Conservation (phyloP, 2,888 invertebrate species). For the Parnassius mnemosyne region DNA sequence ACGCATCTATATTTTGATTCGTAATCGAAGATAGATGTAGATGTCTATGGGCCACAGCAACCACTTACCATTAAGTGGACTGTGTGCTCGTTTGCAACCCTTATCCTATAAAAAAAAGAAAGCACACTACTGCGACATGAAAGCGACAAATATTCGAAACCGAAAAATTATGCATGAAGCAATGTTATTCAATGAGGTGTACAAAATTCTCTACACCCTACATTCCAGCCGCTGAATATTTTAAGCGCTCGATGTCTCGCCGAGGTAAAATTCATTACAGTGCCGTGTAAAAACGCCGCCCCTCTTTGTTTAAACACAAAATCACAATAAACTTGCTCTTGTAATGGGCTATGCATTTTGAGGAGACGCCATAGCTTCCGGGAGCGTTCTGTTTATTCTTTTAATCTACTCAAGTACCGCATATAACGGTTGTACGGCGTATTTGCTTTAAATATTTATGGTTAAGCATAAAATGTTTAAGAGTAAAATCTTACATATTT, state of each 20-base stretch:
- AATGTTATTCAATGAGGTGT: constrained; percentile 77
- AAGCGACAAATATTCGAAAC: constrained; percentile 36
- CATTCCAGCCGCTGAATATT: constrained; percentile 64
- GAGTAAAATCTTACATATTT: too few relatives aligned
- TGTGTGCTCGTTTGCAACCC: too few relatives aligned
- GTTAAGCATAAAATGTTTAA: not conserved
- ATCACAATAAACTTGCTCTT: constrained; percentile 73
- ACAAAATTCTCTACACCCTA: constrained; percentile 55
- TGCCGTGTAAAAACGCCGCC: constrained; percentile 61
- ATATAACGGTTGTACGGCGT: constrained; percentile 17
- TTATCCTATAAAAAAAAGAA: too few relatives aligned
- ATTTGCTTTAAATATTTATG: constrained; percentile 20
- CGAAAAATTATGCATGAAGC: constrained; percentile 73
- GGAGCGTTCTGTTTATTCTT: constrained; percentile 48
- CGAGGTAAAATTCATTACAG: constrained; percentile 64
- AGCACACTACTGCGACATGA: constrained; percentile 18
- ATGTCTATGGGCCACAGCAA: too few relatives aligned
- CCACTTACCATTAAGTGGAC: too few relatives aligned
- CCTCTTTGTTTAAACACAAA: constrained; percentile 76
- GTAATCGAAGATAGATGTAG: too few relatives aligned
- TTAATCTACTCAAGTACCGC: constrained; percentile 41
- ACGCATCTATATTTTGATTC: too few relatives aligned
- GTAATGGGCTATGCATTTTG: constrained; percentile 72
- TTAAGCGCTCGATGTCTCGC: constrained; percentile 62
- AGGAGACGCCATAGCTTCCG: constrained; percentile 41